Evolutionary conservation across 92 coral and sea anemone species (phyloP).

Genomic region (Zoanthus sansibaricus): DNA sequence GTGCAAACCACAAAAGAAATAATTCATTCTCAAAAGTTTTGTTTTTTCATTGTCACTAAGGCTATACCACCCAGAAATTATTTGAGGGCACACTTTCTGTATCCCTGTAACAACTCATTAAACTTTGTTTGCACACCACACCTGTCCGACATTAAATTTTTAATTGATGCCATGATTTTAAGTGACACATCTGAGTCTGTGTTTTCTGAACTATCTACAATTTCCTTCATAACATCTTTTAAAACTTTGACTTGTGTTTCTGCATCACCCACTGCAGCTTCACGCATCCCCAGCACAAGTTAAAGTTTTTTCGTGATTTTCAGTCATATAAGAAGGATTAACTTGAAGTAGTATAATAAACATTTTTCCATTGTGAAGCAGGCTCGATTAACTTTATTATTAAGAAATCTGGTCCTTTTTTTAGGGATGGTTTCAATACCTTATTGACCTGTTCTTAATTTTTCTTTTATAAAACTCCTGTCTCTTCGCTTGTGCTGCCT

Average conservation of each 20-base stretch:
- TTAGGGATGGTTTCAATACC: no score
- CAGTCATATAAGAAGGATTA: no score
- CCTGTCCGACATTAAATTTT: background rate
- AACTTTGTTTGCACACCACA: conserved; percentile 12
- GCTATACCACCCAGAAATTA: background rate
- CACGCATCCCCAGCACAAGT: conserved; percentile 17
- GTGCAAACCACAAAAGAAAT: background rate
- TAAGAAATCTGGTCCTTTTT: no score
- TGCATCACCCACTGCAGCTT: conserved; percentile 20
- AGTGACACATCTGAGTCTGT: background rate
- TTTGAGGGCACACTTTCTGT: conserved; percentile 26
- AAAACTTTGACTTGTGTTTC: conserved; percentile 24
- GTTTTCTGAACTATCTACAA: background rate
- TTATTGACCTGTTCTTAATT: no score
- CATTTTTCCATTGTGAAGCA: background rate
- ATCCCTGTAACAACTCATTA: conserved; percentile 5
- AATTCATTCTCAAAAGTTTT: conserved; percentile 1
- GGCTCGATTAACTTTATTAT: no score
- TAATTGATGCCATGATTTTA: background rate
- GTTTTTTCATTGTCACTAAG: background rate
- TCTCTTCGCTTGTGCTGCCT: no score
- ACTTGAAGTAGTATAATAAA: no score
- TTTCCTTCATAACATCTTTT: conserved; percentile 11
- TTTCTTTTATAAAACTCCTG: no score
- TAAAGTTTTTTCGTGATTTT: background rate